Conservation (phyloP, 2,113 vertebrate species). For the Apodemus speciosus region DNA sequence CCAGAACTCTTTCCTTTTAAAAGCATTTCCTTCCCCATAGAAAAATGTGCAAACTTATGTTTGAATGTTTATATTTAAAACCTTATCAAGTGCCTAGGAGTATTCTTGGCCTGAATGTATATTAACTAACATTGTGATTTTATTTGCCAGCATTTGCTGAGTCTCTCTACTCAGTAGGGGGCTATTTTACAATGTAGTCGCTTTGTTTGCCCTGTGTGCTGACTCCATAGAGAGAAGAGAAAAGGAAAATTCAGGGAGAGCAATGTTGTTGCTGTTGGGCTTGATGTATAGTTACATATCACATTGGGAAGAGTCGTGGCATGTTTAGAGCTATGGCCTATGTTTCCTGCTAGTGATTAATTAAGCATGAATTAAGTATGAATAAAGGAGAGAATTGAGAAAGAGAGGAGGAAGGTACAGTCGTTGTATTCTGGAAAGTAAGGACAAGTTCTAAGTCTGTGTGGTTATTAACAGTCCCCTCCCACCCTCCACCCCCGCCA, state of each 20-base stretch:
- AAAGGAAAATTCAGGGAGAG: neutral
- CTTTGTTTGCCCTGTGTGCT: slow-evolving; percentile 53
- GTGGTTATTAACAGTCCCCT: slow-evolving; percentile 16
- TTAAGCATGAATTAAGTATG: neutral
- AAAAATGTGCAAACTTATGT: neutral
- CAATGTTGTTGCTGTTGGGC: neutral
- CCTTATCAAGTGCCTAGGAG: neutral
- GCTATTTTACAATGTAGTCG: slow-evolving; percentile 28
- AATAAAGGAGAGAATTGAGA: slow-evolving; percentile 17
- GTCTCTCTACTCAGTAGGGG: slow-evolving; percentile 14
- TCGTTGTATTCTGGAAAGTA: slow-evolving; percentile 30
- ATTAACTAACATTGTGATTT: neutral
- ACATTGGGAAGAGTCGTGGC: neutral
- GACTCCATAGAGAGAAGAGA: slow-evolving; percentile 2
- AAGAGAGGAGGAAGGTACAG: slow-evolving; percentile 1
- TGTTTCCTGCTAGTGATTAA: slow-evolving; percentile 57
- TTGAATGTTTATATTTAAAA: slow-evolving; percentile 41
- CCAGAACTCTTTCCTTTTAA: neutral
- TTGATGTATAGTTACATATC: slow-evolving; percentile 49
- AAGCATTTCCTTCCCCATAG: neutral
- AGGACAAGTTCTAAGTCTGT: neutral
- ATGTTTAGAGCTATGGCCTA: slow-evolving; percentile 45
- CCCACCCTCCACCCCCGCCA: no score
- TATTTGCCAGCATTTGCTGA: slow-evolving; percentile 39
- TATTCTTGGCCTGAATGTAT: slow-evolving; percentile 30